These are phyloP conservation scores for Anoplophora glabripennis DNA, from an alignment of 1,140 invertebrate species.

Conservation along the genomic window DNA sequence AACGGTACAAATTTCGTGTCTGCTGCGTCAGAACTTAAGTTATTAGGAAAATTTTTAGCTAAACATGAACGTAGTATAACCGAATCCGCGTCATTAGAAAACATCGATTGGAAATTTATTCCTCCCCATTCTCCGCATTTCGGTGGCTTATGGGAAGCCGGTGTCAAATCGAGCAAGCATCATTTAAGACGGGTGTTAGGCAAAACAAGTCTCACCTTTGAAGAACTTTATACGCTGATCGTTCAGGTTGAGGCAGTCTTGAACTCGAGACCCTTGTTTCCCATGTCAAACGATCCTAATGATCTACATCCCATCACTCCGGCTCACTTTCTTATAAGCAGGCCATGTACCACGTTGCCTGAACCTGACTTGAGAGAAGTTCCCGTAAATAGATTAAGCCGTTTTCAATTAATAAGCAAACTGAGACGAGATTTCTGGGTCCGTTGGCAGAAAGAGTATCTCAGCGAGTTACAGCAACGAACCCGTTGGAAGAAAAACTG, in stretches of 20 bases:
- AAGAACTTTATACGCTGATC: background rate
- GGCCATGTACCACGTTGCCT: too few relatives aligned
- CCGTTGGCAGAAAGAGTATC: slow-evolving; percentile 34
- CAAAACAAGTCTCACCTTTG: slow-evolving; percentile 1
- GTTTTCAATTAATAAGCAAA: too few relatives aligned
- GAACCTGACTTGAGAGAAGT: too few relatives aligned
- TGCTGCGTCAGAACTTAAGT: slow-evolving; percentile 8
- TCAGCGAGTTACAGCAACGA: slow-evolving; percentile 27
- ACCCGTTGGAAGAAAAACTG: slow-evolving; percentile 15
- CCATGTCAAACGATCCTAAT: background rate
- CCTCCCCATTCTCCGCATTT: slow-evolving; percentile 8
- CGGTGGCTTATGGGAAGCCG: slow-evolving; percentile 11
- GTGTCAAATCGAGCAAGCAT: background rate
- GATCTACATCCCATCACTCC: background rate
- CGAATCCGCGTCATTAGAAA: slow-evolving; percentile 19
- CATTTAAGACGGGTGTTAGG: slow-evolving; percentile 12
- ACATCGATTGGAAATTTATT: slow-evolving; percentile 20
- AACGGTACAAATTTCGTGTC: slow-evolving; percentile 18
- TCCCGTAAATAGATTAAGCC: too few relatives aligned
- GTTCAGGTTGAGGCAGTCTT: background rate
- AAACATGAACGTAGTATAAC: background rate
- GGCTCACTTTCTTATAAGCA: background rate
- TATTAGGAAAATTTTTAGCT: background rate
- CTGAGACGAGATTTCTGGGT: slow-evolving; percentile 28
- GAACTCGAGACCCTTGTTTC: background rate